Base-by-base conservation (phyloP, 1,140 invertebrate genomes). In the Copidosoma floridanum region DNA sequence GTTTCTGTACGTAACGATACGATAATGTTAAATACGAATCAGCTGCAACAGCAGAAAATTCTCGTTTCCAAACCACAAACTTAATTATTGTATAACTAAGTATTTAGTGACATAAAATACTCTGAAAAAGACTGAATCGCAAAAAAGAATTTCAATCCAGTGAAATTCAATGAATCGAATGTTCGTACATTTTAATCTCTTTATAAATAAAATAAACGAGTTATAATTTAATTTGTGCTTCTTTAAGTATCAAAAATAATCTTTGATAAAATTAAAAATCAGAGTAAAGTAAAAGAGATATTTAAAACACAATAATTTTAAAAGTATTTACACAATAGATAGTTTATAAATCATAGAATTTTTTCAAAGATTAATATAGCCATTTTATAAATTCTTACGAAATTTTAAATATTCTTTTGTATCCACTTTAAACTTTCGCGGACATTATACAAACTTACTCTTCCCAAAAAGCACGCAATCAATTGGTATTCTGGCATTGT, bases 401-500 rank as follows among this genome's bases (percentile, higher is more conserved):
- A 16, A 18, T 3, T 40, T 60, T 60, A 58, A 46, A 12, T 44
- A 55, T 64, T 44, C 48, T 69, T 72, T 23, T 85, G 82, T 51
- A 89, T 87, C 87, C 87, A 90, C 54, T 77, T 78, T n/a, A 90
- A 75, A 1, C 86, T 86, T 21, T 82, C 76, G 57, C 81, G 80
- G 50, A 90, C 81, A 63, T 84, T 83, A 23, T 71, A 73, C 12
- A 90, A 77, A 40, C 82, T 85, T 1, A 87, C 83, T 61, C 88
- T 81, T 16, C 81, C 75, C 29, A 91, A 73, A 62, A 91, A 91
- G 68, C 84, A 88, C 18, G 87, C 85, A 60, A 91, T 89, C 1
- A 92, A 75, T 66, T 89, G 82, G 76, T 89, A 91, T 67, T 91
- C 89, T 0, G 85, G 84, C 74, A 85, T 85, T 50, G 86, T 86